phyloP scores from a whole-genome alignment of 2,797 vertebrate species.

The Galagoides demidoff region DNA sequence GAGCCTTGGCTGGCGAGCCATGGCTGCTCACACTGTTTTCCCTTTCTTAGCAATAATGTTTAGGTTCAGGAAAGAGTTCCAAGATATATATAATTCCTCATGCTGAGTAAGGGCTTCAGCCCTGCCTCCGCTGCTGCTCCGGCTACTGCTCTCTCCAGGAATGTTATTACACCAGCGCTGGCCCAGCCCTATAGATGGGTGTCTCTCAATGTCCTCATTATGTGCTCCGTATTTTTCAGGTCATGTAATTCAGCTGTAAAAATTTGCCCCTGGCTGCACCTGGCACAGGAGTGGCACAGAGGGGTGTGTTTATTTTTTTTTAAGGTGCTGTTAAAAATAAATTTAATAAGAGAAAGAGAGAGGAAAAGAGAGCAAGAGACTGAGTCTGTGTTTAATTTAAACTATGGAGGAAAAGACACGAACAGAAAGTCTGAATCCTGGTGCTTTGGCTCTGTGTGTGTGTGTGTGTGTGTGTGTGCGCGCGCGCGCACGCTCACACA shows the following conservation, averaged over 20 bases:
- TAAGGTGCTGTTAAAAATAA: constrained; percentile 85
- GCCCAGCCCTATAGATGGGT: constrained; percentile 80
- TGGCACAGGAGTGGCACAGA: constrained; percentile 82
- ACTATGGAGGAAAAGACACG: constrained; percentile 74
- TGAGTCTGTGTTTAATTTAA: constrained; percentile 76
- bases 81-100: constrained; percentile 89
- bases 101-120: constrained; percentile 89
- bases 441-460: constrained; percentile 24
- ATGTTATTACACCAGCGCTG: constrained; percentile 84
- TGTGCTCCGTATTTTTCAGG: constrained; percentile 84
- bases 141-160: constrained; percentile 85
- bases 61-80: constrained; percentile 89
- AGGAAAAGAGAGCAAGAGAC: constrained; percentile 42
- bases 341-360: constrained; percentile 83
- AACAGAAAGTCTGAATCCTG: constrained; percentile 75
- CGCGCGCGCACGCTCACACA: background rate
- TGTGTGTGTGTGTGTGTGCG: background rate
- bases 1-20: constrained; percentile 79
- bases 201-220: constrained; percentile 87
- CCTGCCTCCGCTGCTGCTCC: constrained; percentile 81
- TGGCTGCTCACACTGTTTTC: constrained; percentile 85
- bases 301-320: constrained; percentile 82
- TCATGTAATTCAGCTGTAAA: constrained; percentile 87
- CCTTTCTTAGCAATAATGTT: constrained; percentile 90
- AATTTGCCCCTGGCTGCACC: constrained; percentile 86